These are phyloP conservation scores for Sisyra terminalis DNA, from an alignment of 2,888 invertebrate genomes.

Conservation along the genomic window DNA sequence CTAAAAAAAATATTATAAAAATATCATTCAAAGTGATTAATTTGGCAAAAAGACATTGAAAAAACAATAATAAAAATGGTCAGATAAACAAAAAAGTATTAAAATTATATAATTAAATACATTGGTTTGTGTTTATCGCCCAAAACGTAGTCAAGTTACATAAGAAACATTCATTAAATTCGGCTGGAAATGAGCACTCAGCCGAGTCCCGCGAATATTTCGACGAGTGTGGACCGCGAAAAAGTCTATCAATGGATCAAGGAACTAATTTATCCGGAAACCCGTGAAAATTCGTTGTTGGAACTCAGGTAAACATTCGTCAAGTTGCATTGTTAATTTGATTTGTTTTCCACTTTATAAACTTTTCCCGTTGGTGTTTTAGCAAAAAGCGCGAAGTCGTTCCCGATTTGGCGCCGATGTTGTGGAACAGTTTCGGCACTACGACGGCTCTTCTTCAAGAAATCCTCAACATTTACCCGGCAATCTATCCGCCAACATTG, in stretches of 20 bases:
- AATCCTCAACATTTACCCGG: conserved; percentile 96
- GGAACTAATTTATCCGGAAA: conserved; percentile 84
- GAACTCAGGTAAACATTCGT: conserved; percentile 57
- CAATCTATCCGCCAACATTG: conserved; percentile 93
- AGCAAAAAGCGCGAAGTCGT: conserved; percentile 79
- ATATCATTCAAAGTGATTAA: too few relatives aligned
- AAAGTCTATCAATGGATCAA: conserved; percentile 86
- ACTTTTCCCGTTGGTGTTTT: conserved; percentile 16
- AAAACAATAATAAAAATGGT: too few relatives aligned
- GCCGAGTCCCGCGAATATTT: conserved; percentile 58
- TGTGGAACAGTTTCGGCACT: conserved; percentile 98
- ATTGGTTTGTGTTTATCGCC: too few relatives aligned
- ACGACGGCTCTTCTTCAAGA: conserved; percentile 90
- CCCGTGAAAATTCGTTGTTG: conserved; percentile 88
- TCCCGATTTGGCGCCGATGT: conserved; percentile 92
- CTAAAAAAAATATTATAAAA: too few relatives aligned
- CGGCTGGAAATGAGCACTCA: conserved; percentile 48
- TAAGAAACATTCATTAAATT: too few relatives aligned
- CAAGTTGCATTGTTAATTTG: neutral
- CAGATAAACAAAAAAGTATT: too few relatives aligned
- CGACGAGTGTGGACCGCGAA: conserved; percentile 64
- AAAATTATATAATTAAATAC: too few relatives aligned
- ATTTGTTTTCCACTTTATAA: conserved; percentile 5
- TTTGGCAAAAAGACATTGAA: too few relatives aligned
- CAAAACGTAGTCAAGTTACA: too few relatives aligned